Conservation (phyloP, 2,797 vertebrate genomes). For the Strix occidentalis region DNA sequence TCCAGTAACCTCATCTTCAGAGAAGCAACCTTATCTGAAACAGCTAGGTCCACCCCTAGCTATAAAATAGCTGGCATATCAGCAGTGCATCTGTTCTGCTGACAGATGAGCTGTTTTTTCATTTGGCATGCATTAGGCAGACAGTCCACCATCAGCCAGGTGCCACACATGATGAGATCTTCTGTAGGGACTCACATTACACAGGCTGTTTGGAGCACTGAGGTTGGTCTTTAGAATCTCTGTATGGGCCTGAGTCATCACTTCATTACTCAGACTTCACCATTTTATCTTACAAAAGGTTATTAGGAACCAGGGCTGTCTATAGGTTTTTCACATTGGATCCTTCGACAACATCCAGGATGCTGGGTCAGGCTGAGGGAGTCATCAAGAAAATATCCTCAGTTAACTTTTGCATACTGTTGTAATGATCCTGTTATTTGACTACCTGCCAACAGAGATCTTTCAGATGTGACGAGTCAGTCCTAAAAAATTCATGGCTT, state of each 20-base stretch:
- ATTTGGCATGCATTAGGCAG: not conserved
- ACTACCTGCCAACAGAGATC: not conserved
- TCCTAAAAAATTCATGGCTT: not conserved
- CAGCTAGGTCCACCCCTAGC: not conserved
- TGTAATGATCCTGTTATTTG: not conserved
- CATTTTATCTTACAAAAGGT: not conserved
- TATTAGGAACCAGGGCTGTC: not conserved
- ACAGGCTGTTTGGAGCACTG: not conserved
- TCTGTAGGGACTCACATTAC: not conserved
- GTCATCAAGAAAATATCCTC: not conserved
- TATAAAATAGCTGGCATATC: not conserved
- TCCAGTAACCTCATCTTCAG: not conserved
- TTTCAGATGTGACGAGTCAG: not conserved
- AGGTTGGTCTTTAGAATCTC: fast-evolving
- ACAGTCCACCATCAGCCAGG: not conserved
- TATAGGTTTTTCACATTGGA: not conserved
- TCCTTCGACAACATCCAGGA: not conserved
- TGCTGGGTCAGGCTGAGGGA: not conserved
- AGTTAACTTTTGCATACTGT: not conserved
- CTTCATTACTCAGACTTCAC: not conserved
- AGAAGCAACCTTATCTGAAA: not conserved
- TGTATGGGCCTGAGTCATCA: not conserved
- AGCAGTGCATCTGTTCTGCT: not conserved
- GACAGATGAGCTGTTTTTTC: not conserved
- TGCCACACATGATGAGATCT: not conserved